Percentiles rank a stretch among this genome's conserved stretches.
These are phyloP conservation scores for Discoglossus pictus DNA, from an alignment of 2,797 vertebrate genomes.

Conservation along the genomic window DNA sequence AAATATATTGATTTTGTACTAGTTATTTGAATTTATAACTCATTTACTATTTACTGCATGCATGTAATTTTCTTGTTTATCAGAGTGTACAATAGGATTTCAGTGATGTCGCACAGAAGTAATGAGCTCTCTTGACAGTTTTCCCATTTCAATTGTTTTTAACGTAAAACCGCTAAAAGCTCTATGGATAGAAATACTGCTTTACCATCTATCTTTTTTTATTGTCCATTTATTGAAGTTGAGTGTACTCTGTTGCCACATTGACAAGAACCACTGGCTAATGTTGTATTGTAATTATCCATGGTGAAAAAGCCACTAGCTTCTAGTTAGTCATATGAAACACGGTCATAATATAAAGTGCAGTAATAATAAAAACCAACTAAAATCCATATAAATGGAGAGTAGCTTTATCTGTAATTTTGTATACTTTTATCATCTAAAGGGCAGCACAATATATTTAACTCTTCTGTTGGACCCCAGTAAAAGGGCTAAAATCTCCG, in stretches of 20 bases:
- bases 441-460: too few relatives aligned
- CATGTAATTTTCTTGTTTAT: constrained; percentile 64
- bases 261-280: not conserved
- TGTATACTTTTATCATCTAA: too few relatives aligned
- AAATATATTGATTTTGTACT: constrained; percentile 58
- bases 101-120: constrained; percentile 47
- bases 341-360: too few relatives aligned
- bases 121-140: constrained; percentile 22
- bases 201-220: constrained; percentile 27
- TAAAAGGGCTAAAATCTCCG: too few relatives aligned
- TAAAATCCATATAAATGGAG: too few relatives aligned
- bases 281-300: constrained; percentile 6
- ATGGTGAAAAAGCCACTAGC: not conserved
- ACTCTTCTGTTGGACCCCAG: too few relatives aligned
- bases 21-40: constrained; percentile 58
- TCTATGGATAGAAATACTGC: constrained; percentile 8
- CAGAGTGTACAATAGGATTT: constrained; percentile 50
- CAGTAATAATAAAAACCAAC: too few relatives aligned
- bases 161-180: constrained; percentile 28
- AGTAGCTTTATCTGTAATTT: too few relatives aligned
- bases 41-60: constrained; percentile 63
- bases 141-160: constrained; percentile 29
- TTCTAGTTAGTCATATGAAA: too few relatives aligned
- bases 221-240: constrained; percentile 29
- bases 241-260: constrained; percentile 10